Evolutionary conservation across 2,888 invertebrate genomes (phyloP), one percentile per base, ranked within the genome.

Genomic region (Epistrophe eligans): DNA sequence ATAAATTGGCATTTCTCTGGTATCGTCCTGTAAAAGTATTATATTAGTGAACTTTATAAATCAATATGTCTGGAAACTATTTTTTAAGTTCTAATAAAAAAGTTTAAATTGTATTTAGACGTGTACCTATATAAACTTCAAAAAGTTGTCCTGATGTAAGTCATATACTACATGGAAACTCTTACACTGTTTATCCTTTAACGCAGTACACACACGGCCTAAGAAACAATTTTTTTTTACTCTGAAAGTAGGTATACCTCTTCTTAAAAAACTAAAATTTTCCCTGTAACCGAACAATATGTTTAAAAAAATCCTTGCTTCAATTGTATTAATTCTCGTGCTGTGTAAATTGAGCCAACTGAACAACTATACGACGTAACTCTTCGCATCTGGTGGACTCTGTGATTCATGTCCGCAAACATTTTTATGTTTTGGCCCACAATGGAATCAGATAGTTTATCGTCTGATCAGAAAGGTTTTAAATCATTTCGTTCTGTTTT

Each of bases 381-480:
- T 67, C 81, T 71, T 82, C 83, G 82, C 82, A 79, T 83, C 82
- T 87, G 82, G 79, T 83, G 79, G 72, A 79, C 55, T 40, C 79
- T 76, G 87, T 72, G 79, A 79, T 76, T 76, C 77, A 79, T 79
- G 85, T 77, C 58, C 66, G 77, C 66, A 58, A 60, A 80, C 32
- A 77, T 79, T 77, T 57, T 32, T 84, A 58, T 77, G 73, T 73
- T 83, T 82, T 83, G 79, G 82, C 73, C 83, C 87, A 83, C 87
- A 87, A 87, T 87, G 87, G 79, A 79, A 87, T 87, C 87, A 83
- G 87, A 87, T 87, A 83, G 76, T 87, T 83, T 83, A 87, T 87
- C 87, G 83, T 40, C 48, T 43, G 79, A 87, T 87, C 87, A 87
- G 87, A 83, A 87, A 87, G 82, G 87, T 79, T 87, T 87, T 87